Percentiles rank a stretch among this genome's conserved stretches.
Evolutionary conservation across 2,113 vertebrate species (phyloP).

Genomic region (Hippocampus zosterae): DNA sequence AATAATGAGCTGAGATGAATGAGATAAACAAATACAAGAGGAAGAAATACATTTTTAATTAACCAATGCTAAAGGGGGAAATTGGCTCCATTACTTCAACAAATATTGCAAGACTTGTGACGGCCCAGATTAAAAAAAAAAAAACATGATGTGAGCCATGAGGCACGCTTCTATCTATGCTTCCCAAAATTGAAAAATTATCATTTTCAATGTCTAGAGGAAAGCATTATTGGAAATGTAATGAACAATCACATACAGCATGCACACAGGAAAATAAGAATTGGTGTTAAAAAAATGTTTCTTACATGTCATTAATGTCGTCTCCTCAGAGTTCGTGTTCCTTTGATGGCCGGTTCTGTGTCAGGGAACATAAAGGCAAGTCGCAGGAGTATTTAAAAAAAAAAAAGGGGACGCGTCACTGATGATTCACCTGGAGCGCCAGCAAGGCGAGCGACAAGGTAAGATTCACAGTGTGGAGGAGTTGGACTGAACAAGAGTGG

Average conservation of each 20-base stretch:
- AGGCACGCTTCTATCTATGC: not conserved
- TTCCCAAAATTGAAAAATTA: not conserved
- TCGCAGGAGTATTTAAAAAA: not conserved
- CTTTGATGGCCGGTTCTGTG: constrained; percentile 21
- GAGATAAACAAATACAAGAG: not conserved
- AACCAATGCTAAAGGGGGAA: not conserved
- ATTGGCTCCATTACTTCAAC: not conserved
- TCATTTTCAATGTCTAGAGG: not conserved
- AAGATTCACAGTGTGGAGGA: constrained; percentile 18
- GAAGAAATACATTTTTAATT: not conserved
- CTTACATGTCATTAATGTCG: constrained; percentile 2
- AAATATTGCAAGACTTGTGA: not conserved
- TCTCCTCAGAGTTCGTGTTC: constrained; percentile 26
- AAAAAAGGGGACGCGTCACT: constrained; percentile 14
- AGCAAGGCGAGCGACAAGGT: constrained; percentile 29
- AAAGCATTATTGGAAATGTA: not conserved
- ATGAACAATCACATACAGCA: too few species aligned
- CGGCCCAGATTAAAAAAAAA: not conserved
- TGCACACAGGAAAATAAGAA: not conserved
- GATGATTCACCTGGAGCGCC: constrained; percentile 54
- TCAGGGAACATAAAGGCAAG: constrained; percentile 22
- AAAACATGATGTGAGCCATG: not conserved
- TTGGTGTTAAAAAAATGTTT: not conserved
- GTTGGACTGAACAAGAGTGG: constrained; percentile 7
- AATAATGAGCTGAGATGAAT: too few species aligned